phyloP scores from a whole-genome alignment of 2,888 invertebrate species.

The Leptinotarsa tumamoca region DNA sequence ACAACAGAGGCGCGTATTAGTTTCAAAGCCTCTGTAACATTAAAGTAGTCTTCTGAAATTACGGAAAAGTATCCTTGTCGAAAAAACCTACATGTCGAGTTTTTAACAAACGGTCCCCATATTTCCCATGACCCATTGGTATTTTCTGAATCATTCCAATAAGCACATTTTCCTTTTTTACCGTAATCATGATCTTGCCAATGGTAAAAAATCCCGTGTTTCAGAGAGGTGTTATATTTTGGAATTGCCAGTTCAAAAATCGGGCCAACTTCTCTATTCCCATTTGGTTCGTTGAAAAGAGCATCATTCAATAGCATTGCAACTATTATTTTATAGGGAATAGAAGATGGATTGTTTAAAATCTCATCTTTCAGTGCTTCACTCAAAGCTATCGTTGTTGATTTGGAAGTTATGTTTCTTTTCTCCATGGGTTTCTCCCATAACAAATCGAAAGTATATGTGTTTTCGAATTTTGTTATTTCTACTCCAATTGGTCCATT shows the following conservation, averaged over 20 bases:
- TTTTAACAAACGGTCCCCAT: background rate
- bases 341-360: background rate
- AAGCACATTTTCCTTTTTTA: background rate
- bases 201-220: background rate
- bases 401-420: background rate
- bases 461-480: background rate
- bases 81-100: conserved; percentile 7
- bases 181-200: background rate
- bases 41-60: background rate
- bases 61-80: conserved; percentile 4
- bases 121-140: background rate
- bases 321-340: conserved; percentile 30
- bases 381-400: conserved; percentile 21
- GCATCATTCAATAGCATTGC: conserved; percentile 28
- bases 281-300: conserved; percentile 30
- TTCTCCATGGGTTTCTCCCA: background rate
- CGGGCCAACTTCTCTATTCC: background rate
- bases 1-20: background rate
- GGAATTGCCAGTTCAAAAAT: conserved; percentile 9
- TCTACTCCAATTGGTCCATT: conserved; percentile 18
- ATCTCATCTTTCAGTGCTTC: conserved; percentile 2
- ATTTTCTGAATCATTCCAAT: background rate
- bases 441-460: background rate
- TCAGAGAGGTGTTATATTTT: background rate
- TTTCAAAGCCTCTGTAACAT: background rate